Conservation (phyloP, 2,888 invertebrate genomes). For the Silvanus unidentatus region DNA sequence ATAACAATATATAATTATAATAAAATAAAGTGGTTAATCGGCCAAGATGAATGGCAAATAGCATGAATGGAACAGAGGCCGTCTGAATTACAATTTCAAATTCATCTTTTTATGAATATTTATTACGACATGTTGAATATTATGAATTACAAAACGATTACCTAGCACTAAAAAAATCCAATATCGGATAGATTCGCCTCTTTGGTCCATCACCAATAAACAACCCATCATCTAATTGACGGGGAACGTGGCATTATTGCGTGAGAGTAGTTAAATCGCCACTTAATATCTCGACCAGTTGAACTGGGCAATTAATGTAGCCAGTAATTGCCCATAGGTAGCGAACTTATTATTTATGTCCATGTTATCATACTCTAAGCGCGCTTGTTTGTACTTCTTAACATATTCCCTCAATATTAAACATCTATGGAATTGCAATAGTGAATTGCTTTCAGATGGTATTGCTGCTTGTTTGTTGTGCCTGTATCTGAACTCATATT, state of each 20-base stretch:
- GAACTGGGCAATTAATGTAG: conserved; percentile 27
- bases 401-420: conserved; percentile 6
- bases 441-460: too few species aligned
- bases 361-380: conserved; percentile 21
- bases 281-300: conserved; percentile 17
- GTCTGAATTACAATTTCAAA: conserved; percentile 1
- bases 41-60: background rate
- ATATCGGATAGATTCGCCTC: too few species aligned
- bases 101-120: conserved; percentile 2
- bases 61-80: conserved; percentile 2
- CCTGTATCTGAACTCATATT: too few species aligned
- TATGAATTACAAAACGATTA: too few species aligned
- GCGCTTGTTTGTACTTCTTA: conserved; percentile 24
- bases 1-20: conserved; percentile 1
- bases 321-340: conserved; percentile 25
- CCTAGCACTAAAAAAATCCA: too few species aligned
- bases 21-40: conserved; percentile 1
- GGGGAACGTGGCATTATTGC: conserved; percentile 6
- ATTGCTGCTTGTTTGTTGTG: too few species aligned
- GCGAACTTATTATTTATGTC: conserved; percentile 27
- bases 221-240: conserved; percentile 5
- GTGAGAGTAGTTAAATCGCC: conserved; percentile 7
- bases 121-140: background rate
- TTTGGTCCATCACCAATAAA: conserved; percentile 2
- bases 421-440: too few species aligned